Evolutionary conservation across 2,113 vertebrate genomes (phyloP).

Genomic region (Nicator chloris): DNA sequence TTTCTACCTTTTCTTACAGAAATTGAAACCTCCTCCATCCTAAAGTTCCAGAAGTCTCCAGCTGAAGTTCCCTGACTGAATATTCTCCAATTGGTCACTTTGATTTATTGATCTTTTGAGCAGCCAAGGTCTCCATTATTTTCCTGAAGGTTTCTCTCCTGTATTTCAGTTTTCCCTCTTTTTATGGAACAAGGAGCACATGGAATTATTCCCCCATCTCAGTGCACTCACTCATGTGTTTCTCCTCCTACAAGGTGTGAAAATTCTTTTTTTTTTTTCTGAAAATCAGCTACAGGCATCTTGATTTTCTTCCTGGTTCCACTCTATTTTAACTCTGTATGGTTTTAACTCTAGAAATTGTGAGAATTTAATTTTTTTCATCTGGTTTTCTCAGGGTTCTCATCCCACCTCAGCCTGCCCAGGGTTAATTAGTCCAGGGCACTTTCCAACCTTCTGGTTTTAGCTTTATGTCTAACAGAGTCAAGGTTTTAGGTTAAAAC

Average conservation of each 20-base stretch:
- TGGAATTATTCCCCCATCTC: not conserved
- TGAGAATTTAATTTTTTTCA: not conserved
- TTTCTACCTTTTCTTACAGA: not conserved
- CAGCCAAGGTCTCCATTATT: not conserved
- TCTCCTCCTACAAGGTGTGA: not conserved
- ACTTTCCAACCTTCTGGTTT: not conserved
- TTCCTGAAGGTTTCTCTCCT: not conserved
- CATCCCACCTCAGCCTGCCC: not conserved
- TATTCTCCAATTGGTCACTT: not conserved
- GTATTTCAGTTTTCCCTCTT: not conserved
- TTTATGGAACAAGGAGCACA: not conserved
- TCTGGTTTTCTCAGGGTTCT: not conserved
- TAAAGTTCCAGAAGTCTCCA: not conserved
- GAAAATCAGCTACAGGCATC: not conserved
- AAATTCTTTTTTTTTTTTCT: not conserved
- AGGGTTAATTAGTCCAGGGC: not conserved
- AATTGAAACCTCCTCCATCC: not conserved
- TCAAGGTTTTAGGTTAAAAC: not conserved
- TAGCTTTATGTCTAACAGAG: not conserved
- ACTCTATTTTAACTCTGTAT: not conserved
- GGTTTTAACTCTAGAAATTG: not conserved
- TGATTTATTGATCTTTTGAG: not conserved
- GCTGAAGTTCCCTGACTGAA: not conserved
- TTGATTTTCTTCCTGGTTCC: not conserved
- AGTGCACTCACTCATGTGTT: not conserved